Evolutionary conservation across 2,113 vertebrate genomes (phyloP), one percentile per base, ranked within the genome.

Genomic region (Climacteris rufus): DNA sequence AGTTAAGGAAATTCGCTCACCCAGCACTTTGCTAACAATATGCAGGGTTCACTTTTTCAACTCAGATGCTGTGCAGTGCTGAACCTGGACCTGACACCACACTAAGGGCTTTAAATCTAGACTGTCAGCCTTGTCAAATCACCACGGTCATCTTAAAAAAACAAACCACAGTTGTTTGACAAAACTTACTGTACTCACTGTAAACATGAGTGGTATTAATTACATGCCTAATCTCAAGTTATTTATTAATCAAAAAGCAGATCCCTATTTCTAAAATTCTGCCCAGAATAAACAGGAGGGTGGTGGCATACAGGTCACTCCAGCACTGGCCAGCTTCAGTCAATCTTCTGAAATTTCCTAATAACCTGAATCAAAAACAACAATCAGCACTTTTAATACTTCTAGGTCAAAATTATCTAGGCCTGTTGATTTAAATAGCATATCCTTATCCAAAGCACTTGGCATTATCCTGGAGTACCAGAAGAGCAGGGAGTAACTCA

Each of bases 321-420:
- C 57, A 82, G 74, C 70, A 52, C 37, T 52, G 75, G 53, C 49
- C 39, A 79, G 42, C 40, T 59, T 63, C 65, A 84, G 60, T 30
- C 60, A 63, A 21, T 14, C 60, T 84, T 37, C 90, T 65, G 78
- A 66, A 93, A 83, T 65, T 64, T 39, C 87, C 44, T 69, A 54
- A 56, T 45, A 70, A 66, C 52, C 65, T 22, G 30, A 78, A 65
- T 59, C 39, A 66, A 84, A 95, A 94, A 45, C 60, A 95, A 74
- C 47, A 30, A 61, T 30, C 68, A 91, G 68, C 64, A 83, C 11
- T 83, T 81, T 28, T 16, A 40, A 37, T 31, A 33, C 11, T 60
- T 89, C 45, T 33, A 63, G 72, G 72, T 42, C 60, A 84, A 70
- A 89, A 52, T 66, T 69, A 92, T 66, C 25, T 7, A 47, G 42